Evolutionary conservation across 37 sponge, comb jelly and placozoan species (phyloP).

Genomic region (Cladorhizidae sp.): DNA sequence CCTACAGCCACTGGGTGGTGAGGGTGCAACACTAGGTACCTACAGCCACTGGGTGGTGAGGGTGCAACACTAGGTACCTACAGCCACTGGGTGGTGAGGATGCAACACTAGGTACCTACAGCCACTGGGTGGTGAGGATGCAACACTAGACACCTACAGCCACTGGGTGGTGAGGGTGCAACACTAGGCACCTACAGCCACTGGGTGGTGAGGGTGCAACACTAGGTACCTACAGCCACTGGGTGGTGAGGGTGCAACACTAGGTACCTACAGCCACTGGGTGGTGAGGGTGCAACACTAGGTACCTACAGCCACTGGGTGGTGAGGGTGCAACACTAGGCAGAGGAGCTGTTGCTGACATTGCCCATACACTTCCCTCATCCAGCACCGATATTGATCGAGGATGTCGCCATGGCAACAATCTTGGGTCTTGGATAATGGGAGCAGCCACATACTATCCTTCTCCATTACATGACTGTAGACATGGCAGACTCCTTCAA

Average conservation of each 20-base stretch:
- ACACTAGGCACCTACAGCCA: conserved; percentile 5
- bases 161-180: no score
- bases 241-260: no score
- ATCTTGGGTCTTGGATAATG: not conserved
- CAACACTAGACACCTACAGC: not conserved
- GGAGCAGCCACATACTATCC: conserved; percentile 31
- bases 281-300: not conserved
- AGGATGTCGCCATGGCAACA: conserved; percentile 1
- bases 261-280: conserved; percentile 7
- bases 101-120: not conserved
- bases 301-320: conserved; percentile 4
- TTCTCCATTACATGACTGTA: conserved; percentile 22
- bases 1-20: no score
- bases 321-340: conserved; percentile 7
- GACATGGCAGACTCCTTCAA: conserved; percentile 5
- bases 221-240: no score
- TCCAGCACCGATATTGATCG: conserved; percentile 37
- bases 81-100: no score
- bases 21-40: not conserved
- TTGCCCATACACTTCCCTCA: conserved; percentile 29
- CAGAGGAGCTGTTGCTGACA: conserved; percentile 16
- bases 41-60: conserved; percentile 1
- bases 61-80: conserved; percentile 10
- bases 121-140: conserved; percentile 9
- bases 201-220: not conserved